Conservation (phyloP, 2,888 invertebrate species). For the Drosophila melanosoma region DNA sequence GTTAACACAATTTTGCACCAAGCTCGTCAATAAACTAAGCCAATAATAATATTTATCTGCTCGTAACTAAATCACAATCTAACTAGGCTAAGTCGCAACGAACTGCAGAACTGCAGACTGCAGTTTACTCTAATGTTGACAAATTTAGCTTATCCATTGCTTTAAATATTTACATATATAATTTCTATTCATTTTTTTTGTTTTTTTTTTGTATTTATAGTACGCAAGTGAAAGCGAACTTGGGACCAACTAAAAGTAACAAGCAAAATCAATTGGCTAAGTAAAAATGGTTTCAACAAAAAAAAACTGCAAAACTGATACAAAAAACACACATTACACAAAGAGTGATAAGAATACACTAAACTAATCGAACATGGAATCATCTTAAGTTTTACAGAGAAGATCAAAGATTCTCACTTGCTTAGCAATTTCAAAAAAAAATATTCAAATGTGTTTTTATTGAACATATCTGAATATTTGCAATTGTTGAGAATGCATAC, state of each 20-base stretch:
- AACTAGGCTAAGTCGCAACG: slow-evolving; percentile 47
- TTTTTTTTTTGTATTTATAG: slow-evolving; percentile 58
- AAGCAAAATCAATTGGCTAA: slow-evolving; percentile 69
- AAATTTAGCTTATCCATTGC: slow-evolving; percentile 36
- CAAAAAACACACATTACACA: slow-evolving; percentile 36
- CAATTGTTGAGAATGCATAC: slow-evolving; percentile 18
- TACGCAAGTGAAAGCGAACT: slow-evolving; percentile 72
- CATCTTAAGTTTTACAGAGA: slow-evolving; percentile 8
- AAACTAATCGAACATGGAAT: slow-evolving; percentile 2
- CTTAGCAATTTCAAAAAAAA: background rate
- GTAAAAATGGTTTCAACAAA: slow-evolving; percentile 31
- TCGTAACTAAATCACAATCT: slow-evolving; percentile 43
- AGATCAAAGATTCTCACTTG: slow-evolving; percentile 4
- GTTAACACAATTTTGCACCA: slow-evolving; percentile 59
- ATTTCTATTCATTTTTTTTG: slow-evolving; percentile 31
- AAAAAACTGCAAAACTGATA: background rate
- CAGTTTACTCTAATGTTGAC: slow-evolving; percentile 31
- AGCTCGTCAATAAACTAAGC: slow-evolving; percentile 37
- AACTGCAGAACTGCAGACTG: slow-evolving; percentile 43
- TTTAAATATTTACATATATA: slow-evolving; percentile 38
- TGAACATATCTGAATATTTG: background rate
- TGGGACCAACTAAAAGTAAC: slow-evolving; percentile 53
- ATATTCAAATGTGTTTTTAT: background rate
- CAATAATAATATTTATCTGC: slow-evolving; percentile 15
- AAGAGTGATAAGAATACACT: slow-evolving; percentile 52